Evolutionary conservation across 2,888 invertebrate genomes (phyloP).

Genomic region (Chymomyza fuscimana): DNA sequence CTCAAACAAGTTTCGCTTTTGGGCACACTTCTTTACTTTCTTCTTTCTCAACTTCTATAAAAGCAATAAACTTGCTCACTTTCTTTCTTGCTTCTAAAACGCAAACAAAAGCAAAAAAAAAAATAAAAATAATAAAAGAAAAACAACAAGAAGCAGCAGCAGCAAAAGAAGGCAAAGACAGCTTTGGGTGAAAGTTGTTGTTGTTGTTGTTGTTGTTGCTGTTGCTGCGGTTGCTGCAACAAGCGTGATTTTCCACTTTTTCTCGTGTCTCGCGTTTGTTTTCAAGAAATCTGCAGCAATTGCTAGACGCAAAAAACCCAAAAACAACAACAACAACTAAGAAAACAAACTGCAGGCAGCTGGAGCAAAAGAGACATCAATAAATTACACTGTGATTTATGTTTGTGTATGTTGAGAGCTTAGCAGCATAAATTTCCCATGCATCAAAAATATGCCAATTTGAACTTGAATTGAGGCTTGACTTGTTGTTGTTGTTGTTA

Average conservation of each 20-base stretch:
- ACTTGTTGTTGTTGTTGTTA: background rate
- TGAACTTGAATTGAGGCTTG: background rate
- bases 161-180: background rate
- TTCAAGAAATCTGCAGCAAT: conserved; percentile 35
- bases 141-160: background rate
- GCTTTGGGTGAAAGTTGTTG: conserved; percentile 65
- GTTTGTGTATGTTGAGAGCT: background rate
- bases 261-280: conserved; percentile 44
- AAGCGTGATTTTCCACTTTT: conserved; percentile 72
- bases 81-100: conserved; percentile 13
- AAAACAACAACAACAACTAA: background rate
- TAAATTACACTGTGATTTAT: conserved; percentile 14
- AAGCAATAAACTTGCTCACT: conserved; percentile 15
- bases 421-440: conserved; percentile 7
- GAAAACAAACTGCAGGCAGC: conserved; percentile 1
- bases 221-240: conserved; percentile 53
- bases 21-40: conserved; percentile 12
- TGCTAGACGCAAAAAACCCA: background rate
- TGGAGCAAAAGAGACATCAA: conserved; percentile 5
- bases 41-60: conserved; percentile 12
- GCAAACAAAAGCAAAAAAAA: background rate
- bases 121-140: background rate
- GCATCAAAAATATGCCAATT: conserved; percentile 8
- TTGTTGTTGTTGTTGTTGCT: conserved; percentile 46
- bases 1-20: conserved; percentile 7